These are phyloP conservation scores for Troides helena DNA, from an alignment of 2,888 invertebrate species.

Conservation along the genomic window DNA sequence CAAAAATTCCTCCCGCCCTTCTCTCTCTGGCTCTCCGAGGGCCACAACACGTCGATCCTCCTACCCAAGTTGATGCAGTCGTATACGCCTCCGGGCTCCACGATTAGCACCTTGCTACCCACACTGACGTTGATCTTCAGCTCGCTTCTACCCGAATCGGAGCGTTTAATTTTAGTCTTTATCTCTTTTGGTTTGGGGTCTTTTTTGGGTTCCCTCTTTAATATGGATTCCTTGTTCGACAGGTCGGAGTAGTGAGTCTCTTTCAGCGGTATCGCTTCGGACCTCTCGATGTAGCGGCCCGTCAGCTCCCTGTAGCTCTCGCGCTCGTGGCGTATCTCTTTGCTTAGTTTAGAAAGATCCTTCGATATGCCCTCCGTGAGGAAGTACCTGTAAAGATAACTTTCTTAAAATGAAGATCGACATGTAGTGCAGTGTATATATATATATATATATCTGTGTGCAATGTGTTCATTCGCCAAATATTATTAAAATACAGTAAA, in stretches of 20 bases:
- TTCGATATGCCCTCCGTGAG: conserved; percentile 70
- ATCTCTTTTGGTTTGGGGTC: conserved; percentile 65
- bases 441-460: too few species aligned
- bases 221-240: conserved; percentile 55
- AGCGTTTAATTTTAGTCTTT: conserved; percentile 69
- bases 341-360: conserved; percentile 70
- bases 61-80: conserved; percentile 95
- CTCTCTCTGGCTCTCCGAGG: conserved; percentile 91
- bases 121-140: conserved; percentile 66
- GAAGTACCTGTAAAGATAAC: conserved; percentile 56
- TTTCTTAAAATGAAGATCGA: background rate
- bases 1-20: conserved; percentile 93
- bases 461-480: too few species aligned
- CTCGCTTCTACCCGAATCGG: conserved; percentile 67
- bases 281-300: conserved; percentile 70
- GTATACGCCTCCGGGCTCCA: conserved; percentile 84
- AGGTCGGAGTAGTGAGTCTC: conserved; percentile 65
- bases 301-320: conserved; percentile 73
- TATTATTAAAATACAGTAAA: too few species aligned
- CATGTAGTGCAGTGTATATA: too few species aligned
- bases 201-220: conserved; percentile 59
- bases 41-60: conserved; percentile 97
- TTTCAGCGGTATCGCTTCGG: conserved; percentile 58
- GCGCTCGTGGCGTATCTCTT: conserved; percentile 72
- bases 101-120: conserved; percentile 70